Evolutionary conservation across 1,140 invertebrate genomes (phyloP).

Genomic region (Eumaeus atala): DNA sequence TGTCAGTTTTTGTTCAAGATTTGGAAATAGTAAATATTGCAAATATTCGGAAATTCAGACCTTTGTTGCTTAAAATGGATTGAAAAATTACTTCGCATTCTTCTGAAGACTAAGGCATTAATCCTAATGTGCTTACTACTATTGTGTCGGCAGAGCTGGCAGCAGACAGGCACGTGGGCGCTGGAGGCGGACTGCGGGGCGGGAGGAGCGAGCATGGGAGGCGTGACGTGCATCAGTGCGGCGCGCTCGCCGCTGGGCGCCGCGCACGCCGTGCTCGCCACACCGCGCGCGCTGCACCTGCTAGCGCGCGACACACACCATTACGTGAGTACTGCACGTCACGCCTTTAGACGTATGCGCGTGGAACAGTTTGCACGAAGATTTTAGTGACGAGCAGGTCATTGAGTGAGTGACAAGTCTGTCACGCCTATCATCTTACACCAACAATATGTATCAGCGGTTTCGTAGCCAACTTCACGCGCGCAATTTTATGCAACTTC

Average conservation of each 20-base stretch:
- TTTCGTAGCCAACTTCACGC: too few species aligned
- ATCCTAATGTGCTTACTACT: background rate
- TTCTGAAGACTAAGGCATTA: background rate
- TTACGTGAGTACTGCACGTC: slow-evolving; percentile 33
- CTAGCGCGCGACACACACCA: slow-evolving; percentile 39
- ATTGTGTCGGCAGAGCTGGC: slow-evolving; percentile 38
- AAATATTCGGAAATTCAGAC: background rate
- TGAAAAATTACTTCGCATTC: background rate
- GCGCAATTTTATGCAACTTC: too few species aligned
- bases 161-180: slow-evolving; percentile 36
- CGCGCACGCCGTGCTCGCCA: slow-evolving; percentile 33
- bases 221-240: slow-evolving; percentile 24
- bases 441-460: too few species aligned
- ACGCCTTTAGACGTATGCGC: too few species aligned
- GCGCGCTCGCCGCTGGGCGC: slow-evolving; percentile 21
- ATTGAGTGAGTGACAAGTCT: too few species aligned
- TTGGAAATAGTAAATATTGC: slow-evolving; percentile 5
- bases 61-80: too few species aligned
- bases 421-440: too few species aligned
- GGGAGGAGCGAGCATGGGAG: slow-evolving; percentile 17
- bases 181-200: slow-evolving; percentile 29
- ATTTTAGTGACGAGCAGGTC: too few species aligned
- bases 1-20: too few species aligned
- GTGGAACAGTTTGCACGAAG: too few species aligned
- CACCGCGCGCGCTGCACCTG: slow-evolving; percentile 34